These are phyloP conservation scores for Amiota mariae DNA, from an alignment of 2,888 invertebrate species.

Conservation along the genomic window DNA sequence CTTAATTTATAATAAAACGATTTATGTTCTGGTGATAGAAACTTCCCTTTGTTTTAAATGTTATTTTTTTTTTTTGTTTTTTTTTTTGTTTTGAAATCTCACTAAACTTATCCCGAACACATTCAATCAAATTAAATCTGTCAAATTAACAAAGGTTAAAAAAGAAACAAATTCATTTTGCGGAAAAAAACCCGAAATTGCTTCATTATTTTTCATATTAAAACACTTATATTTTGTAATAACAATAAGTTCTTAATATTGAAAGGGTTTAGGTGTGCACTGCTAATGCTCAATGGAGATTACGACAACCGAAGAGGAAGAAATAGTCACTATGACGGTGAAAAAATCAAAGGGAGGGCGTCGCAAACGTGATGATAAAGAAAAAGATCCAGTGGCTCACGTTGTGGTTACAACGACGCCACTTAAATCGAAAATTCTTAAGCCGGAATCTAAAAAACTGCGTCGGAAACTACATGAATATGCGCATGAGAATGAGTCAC, in stretches of 20 bases:
- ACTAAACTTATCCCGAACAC: neutral
- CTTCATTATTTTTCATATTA: neutral
- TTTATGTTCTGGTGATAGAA: neutral
- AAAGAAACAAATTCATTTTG: neutral
- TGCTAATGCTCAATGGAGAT: constrained; percentile 54
- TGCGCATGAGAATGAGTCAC: constrained; percentile 59
- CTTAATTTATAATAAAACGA: too few species aligned
- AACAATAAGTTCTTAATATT: too few species aligned
- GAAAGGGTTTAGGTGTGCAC: neutral
- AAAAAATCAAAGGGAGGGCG: constrained; percentile 27
- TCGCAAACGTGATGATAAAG: constrained; percentile 13
- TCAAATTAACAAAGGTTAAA: constrained; percentile 5
- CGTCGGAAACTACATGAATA: constrained; percentile 60
- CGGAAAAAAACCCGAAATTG: constrained; percentile 2
- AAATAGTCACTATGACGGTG: neutral
- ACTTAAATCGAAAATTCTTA: constrained; percentile 32
- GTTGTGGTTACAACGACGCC: constrained; percentile 46
- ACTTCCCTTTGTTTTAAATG: neutral
- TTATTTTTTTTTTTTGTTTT: neutral
- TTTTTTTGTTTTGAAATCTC: too few species aligned
- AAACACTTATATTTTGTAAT: constrained; percentile 3
- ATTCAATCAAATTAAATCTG: neutral
- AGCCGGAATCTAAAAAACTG: constrained; percentile 52
- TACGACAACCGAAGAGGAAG: constrained; percentile 45
- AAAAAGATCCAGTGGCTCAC: constrained; percentile 37